Evolutionary conservation across 2,797 vertebrate species (phyloP), one percentile per base, ranked within the genome.

Genomic region (Syngnathus rostellatus): DNA sequence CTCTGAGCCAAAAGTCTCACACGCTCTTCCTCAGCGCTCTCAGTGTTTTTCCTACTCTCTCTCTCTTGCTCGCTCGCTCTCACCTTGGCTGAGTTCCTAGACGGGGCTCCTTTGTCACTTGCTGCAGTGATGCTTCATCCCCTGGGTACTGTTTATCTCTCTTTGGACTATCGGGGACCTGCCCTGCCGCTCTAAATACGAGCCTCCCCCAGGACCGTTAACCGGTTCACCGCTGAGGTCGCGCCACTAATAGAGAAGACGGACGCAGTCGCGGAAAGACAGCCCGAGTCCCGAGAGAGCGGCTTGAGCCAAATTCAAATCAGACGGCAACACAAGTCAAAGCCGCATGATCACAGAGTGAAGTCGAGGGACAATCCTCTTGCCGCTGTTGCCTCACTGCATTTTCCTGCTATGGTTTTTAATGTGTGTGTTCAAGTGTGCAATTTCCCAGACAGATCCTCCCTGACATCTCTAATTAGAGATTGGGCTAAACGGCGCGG

Each of bases 391-490:
- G 73, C 77, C 70, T 61, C 66, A 57, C 55, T 67, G 70, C 66
- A 72, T 66, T 80, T 81, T 78, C 73, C 68, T 77, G 74, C 67
- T 67, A 19, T 54, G 71, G 62, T 65, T 73, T 31, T 72, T 10
- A 70, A 64, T 68, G 53, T 51, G 8, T 71, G 75, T 73, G 72
- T 58, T 73, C 64, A 77, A 74, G 76, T 76, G 83, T 85, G 76
- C 79, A 83, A 81, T 85, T 87, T 88, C 86, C 86, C 84, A 83
- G 83, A 87, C 85, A 87, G 85, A 86, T 86, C 86, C 87, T 83
- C 86, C 88, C 86, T 78, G 74, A 81, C 78, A 79, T 81, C 72
- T 79, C 85, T 90, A 91, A 90, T 91, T 91, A 91, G 81, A 91
- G 90, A 90, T 86, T 81, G 85, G 88, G 73, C 75, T 72, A 67